These are phyloP conservation scores for Stichopus horrens DNA, from an alignment of 53 echinoderm and acorn worm species.

Conservation along the genomic window DNA sequence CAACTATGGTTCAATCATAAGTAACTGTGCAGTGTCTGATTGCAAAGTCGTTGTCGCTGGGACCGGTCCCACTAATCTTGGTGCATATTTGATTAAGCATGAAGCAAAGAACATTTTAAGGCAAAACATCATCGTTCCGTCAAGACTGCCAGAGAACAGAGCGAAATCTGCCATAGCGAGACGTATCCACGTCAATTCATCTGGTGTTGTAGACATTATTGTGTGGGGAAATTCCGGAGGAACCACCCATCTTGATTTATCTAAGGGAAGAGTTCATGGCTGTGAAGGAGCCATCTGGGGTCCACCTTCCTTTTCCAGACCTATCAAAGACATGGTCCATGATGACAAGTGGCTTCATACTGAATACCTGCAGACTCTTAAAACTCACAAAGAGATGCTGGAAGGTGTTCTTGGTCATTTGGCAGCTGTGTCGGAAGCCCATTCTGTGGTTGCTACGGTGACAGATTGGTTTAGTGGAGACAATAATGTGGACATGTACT, in stretches of 20 bases:
- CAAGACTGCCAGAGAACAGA: conserved; percentile 81
- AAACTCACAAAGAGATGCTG: conserved; percentile 61
- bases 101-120: conserved; percentile 69
- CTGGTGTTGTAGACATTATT: conserved; percentile 75
- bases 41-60: conserved; percentile 85
- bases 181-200: conserved; percentile 83
- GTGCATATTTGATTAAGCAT: conserved; percentile 77
- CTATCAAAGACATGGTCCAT: conserved; percentile 87
- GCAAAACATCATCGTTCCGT: conserved; percentile 82
- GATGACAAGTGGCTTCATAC: conserved; percentile 96
- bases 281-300: conserved; percentile 99
- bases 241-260: conserved; percentile 69
- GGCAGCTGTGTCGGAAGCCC: conserved; percentile 75
- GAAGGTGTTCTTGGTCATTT: conserved; percentile 66
- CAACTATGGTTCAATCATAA: conserved; percentile 70
- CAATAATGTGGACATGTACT: conserved; percentile 66
- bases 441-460: conserved; percentile 72
- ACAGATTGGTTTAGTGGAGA: conserved; percentile 93
- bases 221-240: conserved; percentile 94
- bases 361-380: conserved; percentile 72
- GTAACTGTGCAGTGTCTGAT: conserved; percentile 63
- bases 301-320: conserved; percentile 83
- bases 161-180: conserved; percentile 89
- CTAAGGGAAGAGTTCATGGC: conserved; percentile 70
- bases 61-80: conserved; percentile 82